These are phyloP conservation scores for Tetramorium simillimum DNA, from an alignment of 1,140 invertebrate species.

Conservation along the genomic window DNA sequence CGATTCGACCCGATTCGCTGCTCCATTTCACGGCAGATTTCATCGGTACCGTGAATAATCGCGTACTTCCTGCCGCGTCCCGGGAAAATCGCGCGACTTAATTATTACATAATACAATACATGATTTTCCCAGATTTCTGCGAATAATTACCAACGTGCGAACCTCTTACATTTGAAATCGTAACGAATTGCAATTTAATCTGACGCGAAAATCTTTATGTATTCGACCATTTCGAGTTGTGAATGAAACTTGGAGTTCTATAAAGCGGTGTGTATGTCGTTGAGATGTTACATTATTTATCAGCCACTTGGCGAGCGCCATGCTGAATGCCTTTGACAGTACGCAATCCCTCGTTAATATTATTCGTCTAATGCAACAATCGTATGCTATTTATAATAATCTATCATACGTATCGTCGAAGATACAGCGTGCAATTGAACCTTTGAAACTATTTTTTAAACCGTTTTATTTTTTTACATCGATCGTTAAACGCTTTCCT, in stretches of 20 bases:
- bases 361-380: constrained; percentile 15
- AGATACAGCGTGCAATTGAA: background rate
- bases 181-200: background rate
- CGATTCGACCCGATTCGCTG: constrained; percentile 5
- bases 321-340: constrained; percentile 29
- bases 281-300: constrained; percentile 35
- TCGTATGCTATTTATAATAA: constrained; percentile 39
- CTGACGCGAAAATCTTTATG: background rate
- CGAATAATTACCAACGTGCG: background rate
- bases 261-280: background rate
- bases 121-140: background rate
- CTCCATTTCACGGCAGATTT: background rate
- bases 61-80: background rate
- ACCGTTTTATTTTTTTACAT: background rate
- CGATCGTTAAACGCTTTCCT: background rate
- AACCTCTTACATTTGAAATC: background rate
- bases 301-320: constrained; percentile 7
- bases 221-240: background rate
- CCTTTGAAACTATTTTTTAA: background rate
- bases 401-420: background rate
- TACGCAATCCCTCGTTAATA: constrained; percentile 40
- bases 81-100: background rate
- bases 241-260: background rate
- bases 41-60: constrained; percentile 11
- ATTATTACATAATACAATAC: background rate